A percentile compares a stretch with the other conserved stretches of the same genome.
Evolutionary conservation across 2,888 invertebrate species (phyloP).

Genomic region (Leptopilina syphax): DNA sequence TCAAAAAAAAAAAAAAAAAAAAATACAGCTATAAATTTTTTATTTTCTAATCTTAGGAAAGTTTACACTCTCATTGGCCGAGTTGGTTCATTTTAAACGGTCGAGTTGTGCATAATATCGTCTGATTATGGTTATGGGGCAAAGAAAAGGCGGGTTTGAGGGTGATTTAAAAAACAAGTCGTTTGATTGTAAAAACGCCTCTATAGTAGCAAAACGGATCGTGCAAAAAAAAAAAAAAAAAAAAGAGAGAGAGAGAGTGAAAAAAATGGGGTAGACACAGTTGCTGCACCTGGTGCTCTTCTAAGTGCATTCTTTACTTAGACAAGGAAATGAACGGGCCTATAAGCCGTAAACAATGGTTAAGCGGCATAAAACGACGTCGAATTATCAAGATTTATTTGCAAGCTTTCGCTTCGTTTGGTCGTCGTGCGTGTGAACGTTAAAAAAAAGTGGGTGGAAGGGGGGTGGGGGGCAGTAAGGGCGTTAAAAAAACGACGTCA

Average conservation of each 20-base stretch:
- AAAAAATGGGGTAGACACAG: constrained; percentile 25
- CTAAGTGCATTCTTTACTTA: constrained; percentile 65
- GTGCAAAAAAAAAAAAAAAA: neutral
- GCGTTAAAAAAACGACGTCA: constrained; percentile 37
- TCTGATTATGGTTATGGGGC: neutral
- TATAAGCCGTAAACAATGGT: constrained; percentile 71
- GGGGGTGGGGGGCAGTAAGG: constrained; percentile 19
- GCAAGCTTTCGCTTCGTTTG: constrained; percentile 52
- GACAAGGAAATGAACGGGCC: constrained; percentile 55
- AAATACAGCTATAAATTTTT: too few relatives aligned
- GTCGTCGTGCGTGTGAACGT: constrained; percentile 47
- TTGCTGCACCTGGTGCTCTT: constrained; percentile 51
- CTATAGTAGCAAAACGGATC: neutral
- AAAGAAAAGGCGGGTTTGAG: too few relatives aligned
- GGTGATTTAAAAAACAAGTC: constrained; percentile 31
- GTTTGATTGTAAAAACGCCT: constrained; percentile 25
- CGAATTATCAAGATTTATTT: constrained; percentile 71
- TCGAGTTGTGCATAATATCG: constrained; percentile 17
- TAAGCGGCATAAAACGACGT: constrained; percentile 67
- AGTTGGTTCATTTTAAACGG: too few relatives aligned
- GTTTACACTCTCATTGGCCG: too few relatives aligned
- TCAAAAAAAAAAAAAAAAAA: too few relatives aligned
- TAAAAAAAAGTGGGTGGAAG: constrained; percentile 29
- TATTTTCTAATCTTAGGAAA: too few relatives aligned
- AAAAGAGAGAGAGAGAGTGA: too few relatives aligned